These are phyloP conservation scores for Euglossa dilemma DNA, from an alignment of 1,140 invertebrate genomes.

Conservation along the genomic window DNA sequence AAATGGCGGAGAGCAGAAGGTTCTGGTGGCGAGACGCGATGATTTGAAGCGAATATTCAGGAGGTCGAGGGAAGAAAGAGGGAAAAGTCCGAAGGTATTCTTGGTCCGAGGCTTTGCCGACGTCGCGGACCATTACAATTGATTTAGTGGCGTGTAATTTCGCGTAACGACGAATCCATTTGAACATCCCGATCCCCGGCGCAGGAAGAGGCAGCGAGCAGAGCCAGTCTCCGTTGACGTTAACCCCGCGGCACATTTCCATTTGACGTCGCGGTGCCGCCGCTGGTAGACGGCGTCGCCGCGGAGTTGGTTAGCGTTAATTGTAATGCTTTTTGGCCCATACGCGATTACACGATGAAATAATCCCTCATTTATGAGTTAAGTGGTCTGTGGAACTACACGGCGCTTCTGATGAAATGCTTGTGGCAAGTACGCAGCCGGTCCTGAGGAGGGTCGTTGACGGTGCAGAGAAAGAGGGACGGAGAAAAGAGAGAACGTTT, in stretches of 20 bases:
- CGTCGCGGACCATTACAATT: background rate
- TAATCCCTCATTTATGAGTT: conserved; percentile 82
- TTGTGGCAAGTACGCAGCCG: conserved; percentile 74
- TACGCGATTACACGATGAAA: conserved; percentile 81
- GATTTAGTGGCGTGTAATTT: conserved; percentile 19
- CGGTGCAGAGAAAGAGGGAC: conserved; percentile 50
- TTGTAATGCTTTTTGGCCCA: conserved; percentile 81
- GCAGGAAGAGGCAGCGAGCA: background rate
- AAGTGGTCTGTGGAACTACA: conserved; percentile 81
- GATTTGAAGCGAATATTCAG: too few relatives aligned
- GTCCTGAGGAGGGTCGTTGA: conserved; percentile 72
- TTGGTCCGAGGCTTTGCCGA: background rate
- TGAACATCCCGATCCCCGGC: background rate
- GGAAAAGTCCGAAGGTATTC: background rate
- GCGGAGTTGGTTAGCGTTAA: conserved; percentile 80
- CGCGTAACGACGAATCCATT: conserved; percentile 22
- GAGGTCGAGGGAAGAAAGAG: background rate
- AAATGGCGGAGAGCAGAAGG: too few relatives aligned
- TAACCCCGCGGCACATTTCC: conserved; percentile 60
- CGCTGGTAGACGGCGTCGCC: conserved; percentile 61
- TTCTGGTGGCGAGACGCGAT: too few relatives aligned
- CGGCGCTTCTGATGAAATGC: conserved; percentile 81
- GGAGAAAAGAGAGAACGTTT: conserved; percentile 37
- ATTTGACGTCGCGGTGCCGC: conserved; percentile 65
- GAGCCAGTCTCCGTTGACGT: conserved; percentile 27